Evolutionary conservation across 2,888 invertebrate genomes (phyloP).

Genomic region (Dasypogon diadema): DNA sequence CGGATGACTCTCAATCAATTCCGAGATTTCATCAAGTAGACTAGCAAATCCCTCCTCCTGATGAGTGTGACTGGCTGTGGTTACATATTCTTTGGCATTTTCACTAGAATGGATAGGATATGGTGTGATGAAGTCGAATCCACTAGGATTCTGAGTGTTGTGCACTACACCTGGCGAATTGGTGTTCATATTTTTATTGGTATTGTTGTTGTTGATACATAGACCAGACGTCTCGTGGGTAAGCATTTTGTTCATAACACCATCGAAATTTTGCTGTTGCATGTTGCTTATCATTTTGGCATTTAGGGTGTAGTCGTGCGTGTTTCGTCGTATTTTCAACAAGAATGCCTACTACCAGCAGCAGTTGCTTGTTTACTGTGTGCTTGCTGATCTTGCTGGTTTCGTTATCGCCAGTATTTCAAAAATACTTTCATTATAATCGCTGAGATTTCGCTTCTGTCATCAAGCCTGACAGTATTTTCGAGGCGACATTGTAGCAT

Average conservation of each 20-base stretch:
- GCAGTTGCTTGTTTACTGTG: not conserved
- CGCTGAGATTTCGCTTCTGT: not conserved
- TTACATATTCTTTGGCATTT: slow-evolving; percentile 50
- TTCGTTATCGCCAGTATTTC: slow-evolving; percentile 18
- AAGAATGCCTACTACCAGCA: not conserved
- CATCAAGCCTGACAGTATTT: not conserved
- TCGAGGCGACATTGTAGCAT: not conserved
- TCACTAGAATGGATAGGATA: slow-evolving; percentile 41
- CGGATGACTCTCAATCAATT: slow-evolving; percentile 34
- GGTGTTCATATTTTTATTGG: slow-evolving; percentile 32
- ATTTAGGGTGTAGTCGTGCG: not conserved
- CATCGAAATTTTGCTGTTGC: slow-evolving; percentile 43
- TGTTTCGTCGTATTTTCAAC: not conserved
- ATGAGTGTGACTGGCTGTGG: slow-evolving; percentile 37
- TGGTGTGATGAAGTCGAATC: slow-evolving; percentile 15
- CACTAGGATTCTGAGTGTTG: slow-evolving; percentile 8
- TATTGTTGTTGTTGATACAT: slow-evolving; percentile 43
- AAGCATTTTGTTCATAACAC: slow-evolving; percentile 24
- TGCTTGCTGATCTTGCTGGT: not conserved
- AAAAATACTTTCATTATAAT: slow-evolving; percentile 32
- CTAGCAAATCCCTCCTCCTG: slow-evolving; percentile 36
- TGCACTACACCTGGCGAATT: not conserved
- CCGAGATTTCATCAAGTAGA: slow-evolving; percentile 47
- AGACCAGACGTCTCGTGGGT: slow-evolving; percentile 17
- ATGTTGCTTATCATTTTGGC: slow-evolving; percentile 47